Conservation (phyloP, 2,888 invertebrate species). For the Theretra japonica region DNA sequence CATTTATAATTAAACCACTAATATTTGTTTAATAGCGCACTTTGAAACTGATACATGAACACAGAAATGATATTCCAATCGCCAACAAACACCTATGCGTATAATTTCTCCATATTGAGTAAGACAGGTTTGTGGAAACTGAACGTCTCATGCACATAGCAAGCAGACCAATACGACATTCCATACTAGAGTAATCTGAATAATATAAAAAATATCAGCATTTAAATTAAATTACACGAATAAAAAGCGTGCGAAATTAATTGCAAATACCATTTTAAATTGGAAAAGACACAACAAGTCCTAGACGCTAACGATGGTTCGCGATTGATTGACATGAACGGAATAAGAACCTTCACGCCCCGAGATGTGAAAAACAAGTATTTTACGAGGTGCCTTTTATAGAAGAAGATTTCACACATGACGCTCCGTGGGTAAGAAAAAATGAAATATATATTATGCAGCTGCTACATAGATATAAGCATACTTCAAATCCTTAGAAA, state of each 20-base stretch:
- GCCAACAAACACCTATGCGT: background rate
- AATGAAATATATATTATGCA: slow-evolving; percentile 14
- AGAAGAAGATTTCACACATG: slow-evolving; percentile 31
- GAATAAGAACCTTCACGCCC: slow-evolving; percentile 57
- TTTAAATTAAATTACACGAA: slow-evolving; percentile 23
- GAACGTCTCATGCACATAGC: background rate
- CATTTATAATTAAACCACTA: too few relatives aligned
- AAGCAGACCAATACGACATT: slow-evolving; percentile 6
- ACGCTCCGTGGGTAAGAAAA: background rate
- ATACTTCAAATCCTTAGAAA: background rate
- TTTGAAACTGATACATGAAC: background rate
- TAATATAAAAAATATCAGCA: slow-evolving; percentile 7
- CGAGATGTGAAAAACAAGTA: slow-evolving; percentile 50
- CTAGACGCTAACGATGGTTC: slow-evolving; percentile 49
- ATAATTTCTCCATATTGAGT: background rate
- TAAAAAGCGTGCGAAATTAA: slow-evolving; percentile 21
- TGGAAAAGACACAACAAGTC: slow-evolving; percentile 49
- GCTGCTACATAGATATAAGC: slow-evolving; percentile 9
- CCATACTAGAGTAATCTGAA: background rate
- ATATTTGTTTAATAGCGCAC: too few relatives aligned
- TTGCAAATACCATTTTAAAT: slow-evolving; percentile 42
- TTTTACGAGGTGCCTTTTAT: slow-evolving; percentile 43
- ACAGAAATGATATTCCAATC: background rate
- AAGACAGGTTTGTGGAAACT: slow-evolving; percentile 12
- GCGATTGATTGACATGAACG: slow-evolving; percentile 60